Evolutionary conservation across 1,140 invertebrate genomes (phyloP).

Genomic region (Trichonephila clavata): DNA sequence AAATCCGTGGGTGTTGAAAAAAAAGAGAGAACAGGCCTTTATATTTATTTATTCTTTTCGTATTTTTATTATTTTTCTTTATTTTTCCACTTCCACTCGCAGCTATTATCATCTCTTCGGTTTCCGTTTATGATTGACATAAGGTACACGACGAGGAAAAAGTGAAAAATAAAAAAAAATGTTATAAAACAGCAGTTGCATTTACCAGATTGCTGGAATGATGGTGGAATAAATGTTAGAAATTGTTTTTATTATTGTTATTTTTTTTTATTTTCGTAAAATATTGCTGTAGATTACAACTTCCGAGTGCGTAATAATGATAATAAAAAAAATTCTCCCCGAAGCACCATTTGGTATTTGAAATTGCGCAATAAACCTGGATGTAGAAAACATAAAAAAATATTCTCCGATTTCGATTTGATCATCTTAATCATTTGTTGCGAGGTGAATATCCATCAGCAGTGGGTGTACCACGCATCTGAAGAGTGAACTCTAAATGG

Average conservation of each 20-base stretch:
- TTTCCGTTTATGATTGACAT: slow-evolving; percentile 61
- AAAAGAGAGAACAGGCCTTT: not conserved
- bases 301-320: not conserved
- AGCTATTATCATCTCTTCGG: slow-evolving; percentile 50
- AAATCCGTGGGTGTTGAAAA: not conserved
- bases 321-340: not conserved
- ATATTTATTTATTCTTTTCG: slow-evolving; percentile 18
- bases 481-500: no score
- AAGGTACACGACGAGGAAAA: not conserved
- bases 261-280: not conserved
- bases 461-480: no score
- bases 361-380: not conserved
- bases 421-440: slow-evolving; percentile 4
- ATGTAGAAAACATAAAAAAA: not conserved
- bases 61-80: slow-evolving; percentile 9
- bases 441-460: not conserved
- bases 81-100: slow-evolving; percentile 4
- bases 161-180: not conserved
- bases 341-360: not conserved
- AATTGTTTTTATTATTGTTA: not conserved
- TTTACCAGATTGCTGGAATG: slow-evolving; percentile 64
- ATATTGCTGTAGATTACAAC: not conserved
- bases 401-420: slow-evolving; percentile 4
- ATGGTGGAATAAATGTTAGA: not conserved
- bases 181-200: slow-evolving; percentile 71